A percentile compares a stretch with the other conserved stretches of the same genome.
Conservation (phyloP, 2,797 vertebrate species). For the Molossus alvarezi region DNA sequence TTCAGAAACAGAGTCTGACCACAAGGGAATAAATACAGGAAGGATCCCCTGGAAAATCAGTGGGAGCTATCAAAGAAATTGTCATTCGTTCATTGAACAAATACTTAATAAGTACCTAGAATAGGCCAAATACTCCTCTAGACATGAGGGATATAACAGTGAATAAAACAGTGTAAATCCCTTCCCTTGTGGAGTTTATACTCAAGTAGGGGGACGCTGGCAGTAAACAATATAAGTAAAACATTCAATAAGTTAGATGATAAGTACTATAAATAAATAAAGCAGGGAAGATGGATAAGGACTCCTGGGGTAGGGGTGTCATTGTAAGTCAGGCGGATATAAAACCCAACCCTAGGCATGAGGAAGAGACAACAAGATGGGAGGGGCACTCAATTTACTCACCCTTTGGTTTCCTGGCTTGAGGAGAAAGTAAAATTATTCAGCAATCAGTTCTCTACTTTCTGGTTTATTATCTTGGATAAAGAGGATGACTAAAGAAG, state of each 20-base stretch:
- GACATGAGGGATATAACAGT: background rate
- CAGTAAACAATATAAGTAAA: slow-evolving; percentile 1
- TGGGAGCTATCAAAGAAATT: background rate
- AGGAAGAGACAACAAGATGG: background rate
- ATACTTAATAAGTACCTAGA: slow-evolving; percentile 11
- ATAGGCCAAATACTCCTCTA: background rate
- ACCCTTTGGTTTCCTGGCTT: background rate
- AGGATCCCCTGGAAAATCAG: background rate
- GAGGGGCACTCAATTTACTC: background rate
- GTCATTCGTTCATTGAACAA: slow-evolving; percentile 55
- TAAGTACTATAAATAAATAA: slow-evolving; percentile 9
- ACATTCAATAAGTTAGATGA: background rate
- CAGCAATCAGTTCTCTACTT: background rate
- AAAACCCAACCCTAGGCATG: background rate
- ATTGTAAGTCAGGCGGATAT: background rate
- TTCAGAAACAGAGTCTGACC: background rate
- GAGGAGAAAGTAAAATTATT: background rate
- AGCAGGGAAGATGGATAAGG: background rate
- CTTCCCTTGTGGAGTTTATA: background rate
- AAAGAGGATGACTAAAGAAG: background rate
- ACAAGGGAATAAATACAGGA: background rate
- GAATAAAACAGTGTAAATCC: background rate
- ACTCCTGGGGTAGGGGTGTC: background rate
- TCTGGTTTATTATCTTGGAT: background rate
- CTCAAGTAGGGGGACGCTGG: background rate